These are phyloP conservation scores for Amphiprion percula DNA, from an alignment of 2,113 vertebrate species.

Conservation along the genomic window DNA sequence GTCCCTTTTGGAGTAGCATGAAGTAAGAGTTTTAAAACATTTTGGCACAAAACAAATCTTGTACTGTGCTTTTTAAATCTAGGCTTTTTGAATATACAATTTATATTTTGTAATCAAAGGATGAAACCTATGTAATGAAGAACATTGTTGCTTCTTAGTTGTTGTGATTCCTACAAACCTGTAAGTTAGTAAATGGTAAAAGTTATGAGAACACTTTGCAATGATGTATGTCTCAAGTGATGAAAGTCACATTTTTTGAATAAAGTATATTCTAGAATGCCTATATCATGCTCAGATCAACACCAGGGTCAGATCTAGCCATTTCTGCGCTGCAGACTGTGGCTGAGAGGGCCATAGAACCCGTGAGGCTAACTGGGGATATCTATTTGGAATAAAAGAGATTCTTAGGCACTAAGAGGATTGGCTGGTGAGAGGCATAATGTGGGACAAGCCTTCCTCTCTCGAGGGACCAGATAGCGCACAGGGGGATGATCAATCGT, in stretches of 20 bases:
- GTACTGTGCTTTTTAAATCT: no score
- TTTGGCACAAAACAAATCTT: no score
- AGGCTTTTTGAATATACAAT: no score
- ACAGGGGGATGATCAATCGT: conserved; percentile 41
- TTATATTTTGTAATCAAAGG: no score
- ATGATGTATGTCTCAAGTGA: not conserved
- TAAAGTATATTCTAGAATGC: not conserved
- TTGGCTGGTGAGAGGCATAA: conserved; percentile 73
- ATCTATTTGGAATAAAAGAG: conserved; percentile 66
- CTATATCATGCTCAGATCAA: not conserved
- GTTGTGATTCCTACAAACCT: no score
- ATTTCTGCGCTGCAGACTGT: not conserved
- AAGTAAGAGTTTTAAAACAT: no score
- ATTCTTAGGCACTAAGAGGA: conserved; percentile 75
- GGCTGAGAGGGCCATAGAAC: conserved; percentile 16
- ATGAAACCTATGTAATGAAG: no score
- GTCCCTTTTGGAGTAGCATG: no score
- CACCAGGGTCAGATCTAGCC: not conserved
- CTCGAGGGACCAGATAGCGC: conserved; percentile 48
- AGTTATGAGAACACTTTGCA: not conserved
- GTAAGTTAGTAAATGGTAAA: no score
- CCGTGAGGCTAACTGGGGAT: conserved; percentile 51
- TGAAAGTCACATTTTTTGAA: not conserved
- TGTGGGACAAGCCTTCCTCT: conserved; percentile 50
- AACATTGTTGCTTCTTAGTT: no score